A percentile compares a stretch with the other conserved stretches of the same genome.
These are phyloP conservation scores for Anguilla anguilla DNA, from an alignment of 2,797 vertebrate species.

Conservation along the genomic window DNA sequence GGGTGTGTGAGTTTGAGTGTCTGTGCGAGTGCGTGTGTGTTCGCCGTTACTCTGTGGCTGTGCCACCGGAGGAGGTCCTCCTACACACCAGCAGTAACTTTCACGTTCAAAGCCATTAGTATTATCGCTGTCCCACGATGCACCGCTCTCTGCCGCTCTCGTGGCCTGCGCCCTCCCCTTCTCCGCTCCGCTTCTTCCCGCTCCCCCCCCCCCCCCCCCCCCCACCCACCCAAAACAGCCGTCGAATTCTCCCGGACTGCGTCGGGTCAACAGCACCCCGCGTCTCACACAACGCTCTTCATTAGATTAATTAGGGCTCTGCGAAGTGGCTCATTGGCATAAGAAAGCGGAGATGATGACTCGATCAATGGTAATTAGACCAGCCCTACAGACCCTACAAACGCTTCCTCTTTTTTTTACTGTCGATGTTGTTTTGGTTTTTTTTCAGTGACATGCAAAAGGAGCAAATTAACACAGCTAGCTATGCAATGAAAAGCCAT, in stretches of 20 bases:
- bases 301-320: neutral
- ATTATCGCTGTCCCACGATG: slow-evolving; percentile 2
- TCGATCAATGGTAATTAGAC: neutral
- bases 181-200: neutral
- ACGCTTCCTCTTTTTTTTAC: neutral
- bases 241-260: neutral
- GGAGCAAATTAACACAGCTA: neutral
- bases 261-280: slow-evolving; percentile 9
- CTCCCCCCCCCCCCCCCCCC: neutral
- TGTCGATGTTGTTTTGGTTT: neutral
- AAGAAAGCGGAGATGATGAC: neutral
- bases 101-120: neutral
- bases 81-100: neutral
- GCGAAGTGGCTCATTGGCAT: neutral
- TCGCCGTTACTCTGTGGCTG: neutral
- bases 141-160: slow-evolving; percentile 11
- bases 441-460: neutral
- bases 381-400: neutral
- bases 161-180: neutral
- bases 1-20: neutral
- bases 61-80: neutral
- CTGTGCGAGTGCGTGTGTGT: neutral
- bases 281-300: neutral
- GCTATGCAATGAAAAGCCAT: neutral
- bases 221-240: neutral